Evolutionary conservation across 2,888 invertebrate genomes (phyloP).

Genomic region (Drosophila antonietae): DNA sequence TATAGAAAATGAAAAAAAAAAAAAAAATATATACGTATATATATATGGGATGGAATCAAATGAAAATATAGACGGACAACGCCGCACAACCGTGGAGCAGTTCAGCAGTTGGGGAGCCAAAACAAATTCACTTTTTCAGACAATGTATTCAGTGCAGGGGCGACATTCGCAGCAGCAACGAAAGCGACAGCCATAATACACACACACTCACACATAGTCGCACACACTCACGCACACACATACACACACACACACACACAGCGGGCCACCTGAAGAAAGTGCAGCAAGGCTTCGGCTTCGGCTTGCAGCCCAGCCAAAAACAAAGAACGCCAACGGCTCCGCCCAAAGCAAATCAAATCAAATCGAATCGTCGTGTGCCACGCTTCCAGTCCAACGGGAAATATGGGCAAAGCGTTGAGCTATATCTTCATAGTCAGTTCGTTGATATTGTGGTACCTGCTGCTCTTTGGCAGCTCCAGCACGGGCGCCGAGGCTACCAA

Average conservation of each 20-base stretch:
- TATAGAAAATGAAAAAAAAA: background rate
- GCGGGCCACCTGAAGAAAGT: slow-evolving; percentile 5
- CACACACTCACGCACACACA: slow-evolving; percentile 10
- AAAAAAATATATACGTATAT: too few species aligned
- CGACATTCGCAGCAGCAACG: slow-evolving; percentile 81
- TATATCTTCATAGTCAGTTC: slow-evolving; percentile 77
- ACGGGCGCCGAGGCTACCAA: slow-evolving; percentile 75
- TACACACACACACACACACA: slow-evolving; percentile 18
- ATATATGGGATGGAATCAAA: background rate
- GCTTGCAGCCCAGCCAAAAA: background rate
- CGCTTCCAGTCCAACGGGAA: slow-evolving; percentile 33
- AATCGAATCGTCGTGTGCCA: slow-evolving; percentile 5
- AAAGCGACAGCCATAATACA: slow-evolving; percentile 71
- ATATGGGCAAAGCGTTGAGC: slow-evolving; percentile 82
- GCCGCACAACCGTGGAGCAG: slow-evolving; percentile 20
- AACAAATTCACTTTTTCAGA: slow-evolving; percentile 75
- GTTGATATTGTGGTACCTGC: slow-evolving; percentile 79
- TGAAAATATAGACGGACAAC: slow-evolving; percentile 13
- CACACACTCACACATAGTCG: slow-evolving; percentile 20
- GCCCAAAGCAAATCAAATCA: slow-evolving; percentile 12
- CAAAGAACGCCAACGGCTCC: slow-evolving; percentile 2
- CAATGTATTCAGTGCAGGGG: slow-evolving; percentile 83
- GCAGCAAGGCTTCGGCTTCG: slow-evolving; percentile 8
- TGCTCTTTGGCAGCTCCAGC: slow-evolving; percentile 68
- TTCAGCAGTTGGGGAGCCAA: slow-evolving; percentile 53